phyloP scores from a whole-genome alignment of 2,797 vertebrate genomes.

The Ceryle rudis region DNA sequence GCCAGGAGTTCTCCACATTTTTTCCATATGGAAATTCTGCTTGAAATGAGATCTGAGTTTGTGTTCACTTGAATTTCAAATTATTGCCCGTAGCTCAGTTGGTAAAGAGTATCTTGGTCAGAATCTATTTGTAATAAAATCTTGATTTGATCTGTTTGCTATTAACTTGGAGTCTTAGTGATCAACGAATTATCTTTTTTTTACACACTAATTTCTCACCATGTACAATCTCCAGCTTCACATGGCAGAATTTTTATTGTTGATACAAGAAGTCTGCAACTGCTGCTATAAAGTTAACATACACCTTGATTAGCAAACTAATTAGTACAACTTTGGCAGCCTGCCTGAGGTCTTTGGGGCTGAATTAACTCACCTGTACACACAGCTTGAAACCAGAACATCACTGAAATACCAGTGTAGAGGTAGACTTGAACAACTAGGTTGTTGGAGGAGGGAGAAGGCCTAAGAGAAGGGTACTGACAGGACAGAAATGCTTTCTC shows the following conservation, averaged over 20 bases:
- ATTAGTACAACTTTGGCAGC: slow-evolving; percentile 17
- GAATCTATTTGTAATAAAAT: slow-evolving; percentile 11
- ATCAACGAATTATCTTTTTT: neutral
- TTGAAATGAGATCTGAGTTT: slow-evolving; percentile 54
- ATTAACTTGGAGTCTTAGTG: neutral
- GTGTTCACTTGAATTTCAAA: slow-evolving; percentile 64
- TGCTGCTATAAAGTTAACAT: neutral
- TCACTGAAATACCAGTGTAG: neutral
- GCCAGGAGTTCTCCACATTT: slow-evolving; percentile 16
- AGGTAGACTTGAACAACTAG: neutral
- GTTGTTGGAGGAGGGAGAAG: neutral
- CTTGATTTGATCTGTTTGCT: neutral
- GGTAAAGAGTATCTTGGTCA: neutral
- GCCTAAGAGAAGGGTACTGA: neutral
- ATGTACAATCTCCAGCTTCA: neutral
- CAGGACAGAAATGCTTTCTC: neutral
- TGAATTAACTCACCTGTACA: slow-evolving; percentile 1
- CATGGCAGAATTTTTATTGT: neutral
- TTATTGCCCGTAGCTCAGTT: neutral
- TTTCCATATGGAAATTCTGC: slow-evolving; percentile 54
- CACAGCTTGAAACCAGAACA: neutral
- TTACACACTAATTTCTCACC: neutral
- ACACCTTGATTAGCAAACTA: neutral
- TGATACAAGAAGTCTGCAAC: neutral
- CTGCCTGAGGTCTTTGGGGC: neutral